Evolutionary conservation across 2,888 invertebrate species (phyloP), one percentile per base, ranked within the genome.

Genomic region (Cantharis flavilabris): DNA sequence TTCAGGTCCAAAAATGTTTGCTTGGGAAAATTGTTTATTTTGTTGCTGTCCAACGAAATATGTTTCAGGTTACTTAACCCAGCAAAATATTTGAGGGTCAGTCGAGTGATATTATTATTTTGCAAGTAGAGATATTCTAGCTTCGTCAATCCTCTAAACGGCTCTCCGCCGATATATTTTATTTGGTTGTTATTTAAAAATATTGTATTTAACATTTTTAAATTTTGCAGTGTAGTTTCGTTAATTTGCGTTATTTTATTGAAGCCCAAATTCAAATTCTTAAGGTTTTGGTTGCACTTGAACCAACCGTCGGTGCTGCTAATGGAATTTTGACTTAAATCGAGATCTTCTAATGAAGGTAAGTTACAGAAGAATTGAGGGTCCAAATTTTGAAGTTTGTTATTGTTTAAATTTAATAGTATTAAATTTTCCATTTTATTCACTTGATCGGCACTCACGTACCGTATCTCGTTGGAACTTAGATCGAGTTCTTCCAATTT

Each of bases 31-130:
- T 11, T 30, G 5, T 13, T 72, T 14, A 77, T 75, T 5, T 87
- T 84, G 82, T 90, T 89, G 70, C 84, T 85, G 3, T 89, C 87
- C 72, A 89, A 82, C 79, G 87, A 83, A n/a, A 89, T 79, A 70
- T 81, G 82, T 76, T 85, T 85, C 23, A 89, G 80, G 69, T 85
- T 84, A 18, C 81, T 84, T 76, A 89, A 73, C 3, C 88, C 87
- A 28, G 85, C 85, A 76, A 90, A 89, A 13, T 84, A 83, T 20
- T 85, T 84, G n/a, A 84, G 84, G 3, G 86, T 86, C 62, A 90
- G 80, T 70, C 82, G 86, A 14, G 83, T 81, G 13, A 90, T 78
- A 13, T 86, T 83, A 81, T 90, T 90, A 79, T 85, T 81, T 33
- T 85, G 87, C 13, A 90, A 80, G 79, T 88, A 87, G 5, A 90